Conservation (phyloP, 2,113 vertebrate species). For the Nycticebus coucang region DNA sequence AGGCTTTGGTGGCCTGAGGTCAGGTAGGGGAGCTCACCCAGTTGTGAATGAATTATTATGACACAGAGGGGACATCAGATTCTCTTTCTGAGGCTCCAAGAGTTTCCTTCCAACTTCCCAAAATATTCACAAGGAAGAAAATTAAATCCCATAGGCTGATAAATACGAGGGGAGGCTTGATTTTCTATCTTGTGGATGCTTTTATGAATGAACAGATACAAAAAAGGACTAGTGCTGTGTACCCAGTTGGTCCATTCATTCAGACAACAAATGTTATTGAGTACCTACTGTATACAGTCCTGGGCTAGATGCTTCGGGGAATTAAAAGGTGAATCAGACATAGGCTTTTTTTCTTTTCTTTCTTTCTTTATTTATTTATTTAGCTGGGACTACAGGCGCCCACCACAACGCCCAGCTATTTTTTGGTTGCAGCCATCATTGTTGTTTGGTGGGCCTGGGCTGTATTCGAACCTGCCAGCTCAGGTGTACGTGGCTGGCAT, state of each 20-base stretch:
- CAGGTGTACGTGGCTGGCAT: no score
- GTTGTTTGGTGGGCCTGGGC: no score
- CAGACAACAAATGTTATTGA: not conserved
- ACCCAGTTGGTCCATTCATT: not conserved
- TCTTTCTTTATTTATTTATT: no score
- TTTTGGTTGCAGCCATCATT: no score
- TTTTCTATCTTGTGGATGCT: not conserved
- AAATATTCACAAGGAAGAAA: not conserved
- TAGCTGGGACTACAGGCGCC: no score
- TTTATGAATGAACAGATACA: not conserved
- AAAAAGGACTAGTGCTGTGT: not conserved
- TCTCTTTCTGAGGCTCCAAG: not conserved
- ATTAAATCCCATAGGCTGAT: not conserved
- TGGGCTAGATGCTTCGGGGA: not conserved
- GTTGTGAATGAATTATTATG: not conserved
- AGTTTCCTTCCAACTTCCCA: not conserved
- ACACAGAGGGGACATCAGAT: not conserved
- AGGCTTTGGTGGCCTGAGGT: not conserved
- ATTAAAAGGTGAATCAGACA: not conserved
- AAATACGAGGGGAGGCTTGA: not conserved
- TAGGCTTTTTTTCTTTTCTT: no score
- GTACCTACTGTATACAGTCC: not conserved
- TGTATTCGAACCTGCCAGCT: no score
- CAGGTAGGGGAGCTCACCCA: not conserved
- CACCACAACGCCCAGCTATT: no score